Conservation (phyloP, 2,797 vertebrate genomes). For the Manis javanica region DNA sequence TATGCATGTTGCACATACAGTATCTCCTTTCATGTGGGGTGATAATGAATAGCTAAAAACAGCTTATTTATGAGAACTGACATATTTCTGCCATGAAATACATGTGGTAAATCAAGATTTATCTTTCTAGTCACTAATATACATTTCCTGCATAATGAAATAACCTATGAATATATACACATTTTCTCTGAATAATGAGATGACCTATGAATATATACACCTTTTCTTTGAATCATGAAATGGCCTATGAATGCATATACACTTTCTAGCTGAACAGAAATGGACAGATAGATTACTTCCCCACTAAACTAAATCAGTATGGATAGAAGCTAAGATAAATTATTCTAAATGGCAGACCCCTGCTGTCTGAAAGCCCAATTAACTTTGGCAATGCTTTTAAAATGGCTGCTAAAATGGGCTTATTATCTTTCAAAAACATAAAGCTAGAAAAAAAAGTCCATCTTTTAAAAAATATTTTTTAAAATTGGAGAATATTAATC, state of each 20-base stretch:
- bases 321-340: constrained; percentile 32
- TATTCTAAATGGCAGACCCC: not conserved
- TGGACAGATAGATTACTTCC: not conserved
- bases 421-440: constrained; percentile 55
- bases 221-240: constrained; percentile 45
- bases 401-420: constrained; percentile 54
- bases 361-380: constrained; percentile 14
- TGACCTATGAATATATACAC: not conserved
- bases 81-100: not conserved
- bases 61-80: not conserved
- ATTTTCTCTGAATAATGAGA: constrained; percentile 11
- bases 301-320: not conserved
- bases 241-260: not conserved
- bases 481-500: constrained; percentile 50
- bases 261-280: constrained; percentile 7
- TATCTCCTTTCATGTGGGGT: not conserved
- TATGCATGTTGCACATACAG: not conserved
- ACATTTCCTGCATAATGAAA: constrained; percentile 38
- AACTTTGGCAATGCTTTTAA: constrained; percentile 40
- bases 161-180: not conserved
- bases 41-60: not conserved
- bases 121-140: not conserved
- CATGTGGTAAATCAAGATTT: not conserved
- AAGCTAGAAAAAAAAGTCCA: constrained; percentile 3
- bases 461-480: constrained; percentile 58